Evolutionary conservation across 64 coral and sea anemone species (phyloP), one percentile per base, ranked within the genome.

Genomic region (Exaiptasia diaphana): DNA sequence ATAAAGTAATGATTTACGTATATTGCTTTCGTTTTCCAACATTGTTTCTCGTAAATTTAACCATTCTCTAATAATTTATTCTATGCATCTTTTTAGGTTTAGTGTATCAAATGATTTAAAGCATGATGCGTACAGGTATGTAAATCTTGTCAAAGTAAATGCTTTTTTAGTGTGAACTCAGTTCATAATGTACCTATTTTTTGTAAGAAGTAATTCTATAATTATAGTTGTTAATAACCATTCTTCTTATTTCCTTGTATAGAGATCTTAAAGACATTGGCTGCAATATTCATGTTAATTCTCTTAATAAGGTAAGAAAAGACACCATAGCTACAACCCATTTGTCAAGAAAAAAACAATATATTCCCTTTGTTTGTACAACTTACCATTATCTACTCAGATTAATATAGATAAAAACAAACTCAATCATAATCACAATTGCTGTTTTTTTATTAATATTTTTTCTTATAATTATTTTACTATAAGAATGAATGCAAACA

Each of bases 91-190:
- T 80, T 4, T 36, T 48, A 99, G 95, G 95, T 73, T 99, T 24
- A 99, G 95, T 93, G 90, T 99, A 34, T 99, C 95, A n/a, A 99
- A 99, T 76, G 95, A 99, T 81, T 80, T 99, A 40, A 92, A 77
- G 71, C 82, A 85, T 82, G 95, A 99, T 85, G 95, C 95, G 33
- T 33, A 68, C 24, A 88, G 95, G 95, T 99, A 77, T 24, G 21
- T 14, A 65, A 61, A 9, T 61, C 57, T 26, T 24, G 52, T 15
- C 17, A 55, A 4, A 55, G 20, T 55, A 55, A 20, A 17, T 55
- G 52, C 52, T 18, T 12, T 24, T 26, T 62, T 62, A 14, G 15
- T 15, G 15, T 46, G 43, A 8, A 8, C 43, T 46, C 43, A 46
- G 43, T 46, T 15, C 43, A 46, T 46, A 15, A 46, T 46, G 6